Evolutionary conservation across 2,888 invertebrate species (phyloP).

Genomic region (Icerya purchasi): DNA sequence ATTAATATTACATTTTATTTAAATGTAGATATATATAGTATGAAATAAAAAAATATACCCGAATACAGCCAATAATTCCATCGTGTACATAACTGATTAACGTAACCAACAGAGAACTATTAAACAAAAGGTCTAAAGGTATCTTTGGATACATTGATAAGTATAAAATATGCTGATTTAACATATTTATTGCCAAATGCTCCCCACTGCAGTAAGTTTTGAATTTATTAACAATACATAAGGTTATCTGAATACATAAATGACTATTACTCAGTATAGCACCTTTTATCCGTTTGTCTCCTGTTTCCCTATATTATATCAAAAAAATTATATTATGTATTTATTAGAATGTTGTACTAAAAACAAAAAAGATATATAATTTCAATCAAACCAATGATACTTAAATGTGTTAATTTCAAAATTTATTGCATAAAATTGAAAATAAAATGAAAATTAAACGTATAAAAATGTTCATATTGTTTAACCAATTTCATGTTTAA

Average conservation of each 20-base stretch:
- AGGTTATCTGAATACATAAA: neutral
- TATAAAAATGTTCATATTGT: too few relatives aligned
- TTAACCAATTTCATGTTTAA: too few relatives aligned
- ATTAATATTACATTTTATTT: neutral
- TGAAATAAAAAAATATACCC: neutral
- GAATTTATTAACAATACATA: neutral
- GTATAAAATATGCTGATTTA: neutral
- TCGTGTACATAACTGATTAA: neutral
- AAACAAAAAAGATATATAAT: too few relatives aligned
- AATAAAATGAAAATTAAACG: too few relatives aligned
- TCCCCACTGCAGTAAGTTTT: neutral
- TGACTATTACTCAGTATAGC: neutral
- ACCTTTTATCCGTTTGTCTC: neutral
- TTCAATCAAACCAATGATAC: too few relatives aligned
- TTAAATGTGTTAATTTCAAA: too few relatives aligned
- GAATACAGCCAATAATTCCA: neutral
- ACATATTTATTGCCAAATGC: neutral
- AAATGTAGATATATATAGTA: neutral
- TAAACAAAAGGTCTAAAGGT: neutral
- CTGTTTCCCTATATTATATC: neutral
- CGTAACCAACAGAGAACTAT: neutral
- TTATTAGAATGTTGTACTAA: too few relatives aligned
- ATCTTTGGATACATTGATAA: neutral
- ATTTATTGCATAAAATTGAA: too few relatives aligned
- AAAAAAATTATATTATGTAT: too few relatives aligned